Conservation (phyloP, 2,888 invertebrate genomes). For the Drosophila seclusa region DNA sequence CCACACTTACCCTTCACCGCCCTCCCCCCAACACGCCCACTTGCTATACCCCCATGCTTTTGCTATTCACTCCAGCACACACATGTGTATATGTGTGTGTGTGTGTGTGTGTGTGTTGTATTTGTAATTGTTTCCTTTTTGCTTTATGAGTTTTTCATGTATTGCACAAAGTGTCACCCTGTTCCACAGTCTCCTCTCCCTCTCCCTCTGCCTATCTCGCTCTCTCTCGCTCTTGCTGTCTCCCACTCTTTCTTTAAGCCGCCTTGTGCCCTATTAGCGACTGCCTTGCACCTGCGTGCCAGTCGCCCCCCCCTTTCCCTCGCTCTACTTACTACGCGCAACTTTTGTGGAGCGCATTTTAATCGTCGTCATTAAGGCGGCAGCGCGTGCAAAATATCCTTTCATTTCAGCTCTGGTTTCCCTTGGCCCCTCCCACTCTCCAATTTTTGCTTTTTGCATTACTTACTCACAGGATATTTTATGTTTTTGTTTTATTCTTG, state of each 20-base stretch:
- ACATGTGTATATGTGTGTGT: not conserved
- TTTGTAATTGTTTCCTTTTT: constrained; percentile 78
- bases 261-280: constrained; percentile 16
- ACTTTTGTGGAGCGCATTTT: constrained; percentile 68
- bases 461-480: constrained; percentile 26
- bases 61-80: constrained; percentile 18
- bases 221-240: constrained; percentile 6
- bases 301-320: not conserved
- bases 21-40: not conserved
- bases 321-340: constrained; percentile 37
- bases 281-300: constrained; percentile 46
- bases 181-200: constrained; percentile 16
- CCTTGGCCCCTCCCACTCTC: no score
- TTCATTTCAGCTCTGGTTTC: constrained; percentile 61
- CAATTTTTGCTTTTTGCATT: constrained; percentile 17
- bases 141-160: constrained; percentile 79
- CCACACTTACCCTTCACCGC: not conserved
- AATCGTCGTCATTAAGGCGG: constrained; percentile 77
- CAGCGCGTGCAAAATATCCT: constrained; percentile 72
- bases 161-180: constrained; percentile 69
- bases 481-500: constrained; percentile 21
- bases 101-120: constrained; percentile 46
- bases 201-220: not conserved
- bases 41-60: constrained; percentile 5
- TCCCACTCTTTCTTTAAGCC: not conserved